A percentile compares a stretch with the other conserved stretches of the same genome.
These are phyloP conservation scores for Clavelina lepadiformis DNA, from an alignment of 23 tunicate genomes.

Conservation along the genomic window DNA sequence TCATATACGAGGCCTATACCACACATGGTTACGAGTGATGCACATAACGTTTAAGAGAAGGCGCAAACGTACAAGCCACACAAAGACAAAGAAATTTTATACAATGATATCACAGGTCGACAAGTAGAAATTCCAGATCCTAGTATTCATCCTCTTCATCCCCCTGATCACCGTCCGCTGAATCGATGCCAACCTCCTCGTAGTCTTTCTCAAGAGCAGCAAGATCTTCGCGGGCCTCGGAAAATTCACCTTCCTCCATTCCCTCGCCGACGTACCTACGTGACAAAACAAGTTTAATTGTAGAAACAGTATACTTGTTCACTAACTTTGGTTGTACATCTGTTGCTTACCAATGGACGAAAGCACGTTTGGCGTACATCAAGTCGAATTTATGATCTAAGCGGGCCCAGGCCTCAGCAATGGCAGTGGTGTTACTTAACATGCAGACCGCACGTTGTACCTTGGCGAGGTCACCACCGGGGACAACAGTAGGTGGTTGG, in stretches of 20 bases:
- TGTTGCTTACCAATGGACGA: slow-evolving; percentile 65
- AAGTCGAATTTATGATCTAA: slow-evolving; percentile 43
- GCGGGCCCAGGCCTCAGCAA: slow-evolving; percentile 50
- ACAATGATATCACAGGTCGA: too few relatives aligned
- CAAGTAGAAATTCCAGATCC: too few relatives aligned
- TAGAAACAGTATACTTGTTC: neutral
- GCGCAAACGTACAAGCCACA: too few relatives aligned
- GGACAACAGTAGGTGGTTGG: slow-evolving; percentile 45
- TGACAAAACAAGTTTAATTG: too few relatives aligned
- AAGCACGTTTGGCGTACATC: slow-evolving; percentile 60
- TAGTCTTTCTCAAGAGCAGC: slow-evolving; percentile 56
- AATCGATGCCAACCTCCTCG: slow-evolving; percentile 73
- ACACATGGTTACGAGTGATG: too few relatives aligned
- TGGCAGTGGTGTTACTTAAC: slow-evolving; percentile 57
- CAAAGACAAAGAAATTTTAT: too few relatives aligned
- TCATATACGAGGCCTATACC: too few relatives aligned
- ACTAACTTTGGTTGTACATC: neutral
- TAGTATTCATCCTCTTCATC: slow-evolving; percentile 21
- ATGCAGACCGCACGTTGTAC: slow-evolving; percentile 46
- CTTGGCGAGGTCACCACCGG: slow-evolving; percentile 46
- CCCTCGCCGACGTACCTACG: slow-evolving; percentile 54
- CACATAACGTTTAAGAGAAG: too few relatives aligned
- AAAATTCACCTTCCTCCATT: slow-evolving; percentile 84
- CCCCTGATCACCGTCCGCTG: slow-evolving; percentile 35
- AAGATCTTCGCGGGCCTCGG: slow-evolving; percentile 48